Conservation (phyloP, 1,140 invertebrate species). For the Meloidogyne chitwoodi region DNA sequence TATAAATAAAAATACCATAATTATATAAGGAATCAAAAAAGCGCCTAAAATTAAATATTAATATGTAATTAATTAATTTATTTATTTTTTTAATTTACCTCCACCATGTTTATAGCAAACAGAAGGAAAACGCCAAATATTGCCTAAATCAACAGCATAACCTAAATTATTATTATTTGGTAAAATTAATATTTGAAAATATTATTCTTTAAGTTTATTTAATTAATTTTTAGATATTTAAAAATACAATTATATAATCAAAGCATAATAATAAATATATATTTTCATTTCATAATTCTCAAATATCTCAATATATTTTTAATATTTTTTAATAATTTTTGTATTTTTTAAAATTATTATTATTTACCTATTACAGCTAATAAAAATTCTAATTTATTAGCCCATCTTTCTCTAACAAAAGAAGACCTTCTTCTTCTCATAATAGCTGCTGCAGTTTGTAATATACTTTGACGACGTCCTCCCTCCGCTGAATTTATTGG, state of each 20-base stretch:
- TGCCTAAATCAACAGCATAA: conserved; percentile 66
- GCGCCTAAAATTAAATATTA: conserved; percentile 74
- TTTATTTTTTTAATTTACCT: conserved; percentile 37
- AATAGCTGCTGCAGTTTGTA: not conserved
- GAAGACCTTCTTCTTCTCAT: conserved; percentile 23
- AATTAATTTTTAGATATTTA: too few species aligned
- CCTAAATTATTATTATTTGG: not conserved
- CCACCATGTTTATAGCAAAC: conserved; percentile 63
- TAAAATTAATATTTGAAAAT: too few species aligned
- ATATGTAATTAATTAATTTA: conserved; percentile 11
- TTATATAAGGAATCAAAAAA: conserved; percentile 89
- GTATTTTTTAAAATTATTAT: conserved; percentile 62
- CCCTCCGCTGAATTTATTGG: not conserved
- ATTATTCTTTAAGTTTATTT: too few species aligned
- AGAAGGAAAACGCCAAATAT: conserved; percentile 72
- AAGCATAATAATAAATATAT: not conserved
- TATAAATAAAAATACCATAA: conserved; percentile 67
- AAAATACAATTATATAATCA: too few species aligned
- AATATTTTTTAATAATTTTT: too few species aligned
- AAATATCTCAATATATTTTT: too few species aligned
- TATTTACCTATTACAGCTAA: conserved; percentile 80
- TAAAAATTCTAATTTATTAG: conserved; percentile 84
- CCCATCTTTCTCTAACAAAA: conserved; percentile 66
- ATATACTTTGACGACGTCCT: not conserved
- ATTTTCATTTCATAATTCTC: too few species aligned